Percentiles rank a stretch among this genome's conserved stretches.
These are phyloP conservation scores for Acleris literana DNA, from an alignment of 2,888 invertebrate species.

Conservation along the genomic window DNA sequence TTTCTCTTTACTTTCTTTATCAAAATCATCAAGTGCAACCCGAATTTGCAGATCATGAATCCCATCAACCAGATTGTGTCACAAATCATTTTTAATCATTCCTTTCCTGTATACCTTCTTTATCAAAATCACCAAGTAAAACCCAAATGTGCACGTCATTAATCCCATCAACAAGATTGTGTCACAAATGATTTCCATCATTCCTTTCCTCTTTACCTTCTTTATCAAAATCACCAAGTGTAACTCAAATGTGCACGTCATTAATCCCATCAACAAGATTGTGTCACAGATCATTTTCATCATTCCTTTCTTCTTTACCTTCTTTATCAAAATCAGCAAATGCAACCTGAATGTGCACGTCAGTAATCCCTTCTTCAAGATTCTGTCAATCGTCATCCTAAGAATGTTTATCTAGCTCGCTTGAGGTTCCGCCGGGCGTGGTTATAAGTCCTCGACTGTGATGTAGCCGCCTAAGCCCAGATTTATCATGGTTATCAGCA, in stretches of 20 bases:
- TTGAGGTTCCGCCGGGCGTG: constrained; percentile 26
- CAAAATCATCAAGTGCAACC: not conserved
- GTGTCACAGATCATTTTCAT: not conserved
- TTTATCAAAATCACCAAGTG: not conserved
- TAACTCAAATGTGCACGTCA: not conserved
- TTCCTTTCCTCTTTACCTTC: not conserved
- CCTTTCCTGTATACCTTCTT: not conserved
- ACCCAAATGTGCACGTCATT: not conserved
- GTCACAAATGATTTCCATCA: not conserved
- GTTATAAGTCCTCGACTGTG: constrained; percentile 45
- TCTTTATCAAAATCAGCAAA: not conserved
- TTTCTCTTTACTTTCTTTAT: not conserved
- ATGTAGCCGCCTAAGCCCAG: constrained; percentile 65
- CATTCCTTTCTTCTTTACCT: not conserved
- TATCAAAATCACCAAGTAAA: not conserved
- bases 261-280: no score
- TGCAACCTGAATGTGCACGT: constrained; percentile 14
- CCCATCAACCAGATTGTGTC: no score
- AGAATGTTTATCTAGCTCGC: constrained; percentile 5
- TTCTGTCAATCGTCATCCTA: constrained; percentile 25
- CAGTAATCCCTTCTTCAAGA: constrained; percentile 24
- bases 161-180: no score
- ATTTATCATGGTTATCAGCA: constrained; percentile 60
- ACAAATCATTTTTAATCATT: not conserved
- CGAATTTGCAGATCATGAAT: no score